These are phyloP conservation scores for Craterocephalus amniculus DNA, from an alignment of 2,797 vertebrate species.

Conservation along the genomic window DNA sequence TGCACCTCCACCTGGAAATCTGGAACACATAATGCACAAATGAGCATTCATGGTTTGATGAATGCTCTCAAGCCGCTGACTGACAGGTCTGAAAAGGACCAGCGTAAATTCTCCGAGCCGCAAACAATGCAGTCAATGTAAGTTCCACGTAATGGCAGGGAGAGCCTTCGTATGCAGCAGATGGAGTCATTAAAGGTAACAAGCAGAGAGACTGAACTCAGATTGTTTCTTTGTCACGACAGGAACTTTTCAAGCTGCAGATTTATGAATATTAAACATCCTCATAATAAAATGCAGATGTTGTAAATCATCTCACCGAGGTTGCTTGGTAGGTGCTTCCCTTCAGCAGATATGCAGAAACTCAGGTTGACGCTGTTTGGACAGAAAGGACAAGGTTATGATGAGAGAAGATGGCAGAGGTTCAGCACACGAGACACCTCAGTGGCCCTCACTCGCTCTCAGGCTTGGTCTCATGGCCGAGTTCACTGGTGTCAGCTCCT, in stretches of 20 bases:
- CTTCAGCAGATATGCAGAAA: constrained; percentile 92
- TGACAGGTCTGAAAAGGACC: constrained; percentile 51
- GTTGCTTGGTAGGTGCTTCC: constrained; percentile 87
- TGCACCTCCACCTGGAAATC: constrained; percentile 90
- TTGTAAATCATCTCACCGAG: constrained; percentile 86
- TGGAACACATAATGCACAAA: constrained; percentile 69
- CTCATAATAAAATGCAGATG: constrained; percentile 66
- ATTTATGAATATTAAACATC: constrained; percentile 33
- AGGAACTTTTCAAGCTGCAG: constrained; percentile 33
- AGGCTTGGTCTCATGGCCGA: constrained; percentile 23
- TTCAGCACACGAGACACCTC: constrained; percentile 46
- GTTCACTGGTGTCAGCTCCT: constrained; percentile 50
- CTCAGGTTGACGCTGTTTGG: constrained; percentile 90
- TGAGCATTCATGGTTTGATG: constrained; percentile 56
- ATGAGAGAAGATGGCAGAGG: constrained; percentile 57
- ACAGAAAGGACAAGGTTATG: constrained; percentile 57
- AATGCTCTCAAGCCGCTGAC: constrained; percentile 41
- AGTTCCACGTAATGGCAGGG: constrained; percentile 27
- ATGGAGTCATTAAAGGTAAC: constrained; percentile 62
- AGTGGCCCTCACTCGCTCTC: constrained; percentile 38
- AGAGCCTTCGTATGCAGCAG: constrained; percentile 28
- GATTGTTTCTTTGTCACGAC: constrained; percentile 19
- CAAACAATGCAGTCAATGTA: constrained; percentile 54
- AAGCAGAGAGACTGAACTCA: constrained; percentile 22
- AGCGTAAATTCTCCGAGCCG: constrained; percentile 36